Evolutionary conservation across 2,113 vertebrate species (phyloP).

Genomic region (Cyprinodon brontotheroides): DNA sequence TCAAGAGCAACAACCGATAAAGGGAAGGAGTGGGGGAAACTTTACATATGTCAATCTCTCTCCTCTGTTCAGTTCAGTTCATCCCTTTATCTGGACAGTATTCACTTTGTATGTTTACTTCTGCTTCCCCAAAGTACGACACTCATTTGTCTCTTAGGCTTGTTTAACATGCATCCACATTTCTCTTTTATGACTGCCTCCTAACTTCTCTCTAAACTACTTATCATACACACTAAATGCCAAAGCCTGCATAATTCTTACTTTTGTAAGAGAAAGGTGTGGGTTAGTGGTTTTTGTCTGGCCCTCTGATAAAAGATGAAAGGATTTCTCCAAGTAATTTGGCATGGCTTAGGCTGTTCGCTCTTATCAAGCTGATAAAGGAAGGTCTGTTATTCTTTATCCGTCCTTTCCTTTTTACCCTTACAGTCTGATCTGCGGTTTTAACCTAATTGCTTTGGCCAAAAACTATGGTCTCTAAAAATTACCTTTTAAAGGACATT

Average conservation of each 20-base stretch:
- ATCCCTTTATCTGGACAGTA: constrained; percentile 11
- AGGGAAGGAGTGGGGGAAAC: constrained; percentile 49
- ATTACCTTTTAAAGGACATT: no score
- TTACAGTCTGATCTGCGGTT: not conserved
- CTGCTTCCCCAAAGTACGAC: not conserved
- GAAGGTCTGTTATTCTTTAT: not conserved
- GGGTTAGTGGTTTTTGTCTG: constrained; percentile 9
- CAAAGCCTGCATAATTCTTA: constrained; percentile 8
- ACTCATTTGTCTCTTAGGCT: constrained; percentile 26
- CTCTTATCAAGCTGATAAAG: not conserved
- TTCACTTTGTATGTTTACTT: not conserved
- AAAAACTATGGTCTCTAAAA: no score
- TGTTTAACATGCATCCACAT: constrained; percentile 14
- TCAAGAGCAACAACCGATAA: constrained; percentile 55
- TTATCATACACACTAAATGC: constrained; percentile 29
- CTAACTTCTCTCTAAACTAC: constrained; percentile 30
- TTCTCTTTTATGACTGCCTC: constrained; percentile 34
- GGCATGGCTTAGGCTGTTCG: not conserved
- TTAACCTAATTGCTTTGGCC: not conserved
- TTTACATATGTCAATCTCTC: constrained; percentile 41
- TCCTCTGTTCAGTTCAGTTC: constrained; percentile 30
- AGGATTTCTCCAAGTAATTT: not conserved
- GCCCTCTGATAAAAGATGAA: constrained; percentile 11
- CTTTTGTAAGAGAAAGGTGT: constrained; percentile 22
- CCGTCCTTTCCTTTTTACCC: not conserved